Evolutionary conservation across 2,888 invertebrate species (phyloP).

Genomic region (Clivina fossor): DNA sequence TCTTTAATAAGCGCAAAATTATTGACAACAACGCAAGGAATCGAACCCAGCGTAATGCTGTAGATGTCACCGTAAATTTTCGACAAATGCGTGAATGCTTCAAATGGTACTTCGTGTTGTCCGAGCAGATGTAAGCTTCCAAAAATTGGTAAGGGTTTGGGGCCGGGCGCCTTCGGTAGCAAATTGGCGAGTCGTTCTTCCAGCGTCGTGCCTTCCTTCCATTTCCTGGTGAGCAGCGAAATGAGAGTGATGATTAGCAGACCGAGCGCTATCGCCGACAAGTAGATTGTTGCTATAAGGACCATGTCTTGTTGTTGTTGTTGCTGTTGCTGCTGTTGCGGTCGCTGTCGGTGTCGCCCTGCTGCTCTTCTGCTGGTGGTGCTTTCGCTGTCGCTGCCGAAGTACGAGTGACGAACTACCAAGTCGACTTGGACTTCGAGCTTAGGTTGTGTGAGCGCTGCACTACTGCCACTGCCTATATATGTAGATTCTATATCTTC

Average conservation of each 20-base stretch:
- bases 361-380: conserved; percentile 2
- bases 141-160: conserved; percentile 66
- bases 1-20: conserved; percentile 71
- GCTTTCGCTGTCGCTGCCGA: conserved; percentile 11
- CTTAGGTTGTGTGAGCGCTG: no score
- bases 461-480: no score
- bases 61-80: conserved; percentile 73
- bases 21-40: conserved; percentile 74
- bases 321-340: conserved; percentile 3
- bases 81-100: conserved; percentile 69
- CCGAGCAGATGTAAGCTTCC: conserved; percentile 72
- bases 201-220: conserved; percentile 18
- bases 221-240: conserved; percentile 12
- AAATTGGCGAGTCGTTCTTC: conserved; percentile 34
- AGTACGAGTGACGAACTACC: no score
- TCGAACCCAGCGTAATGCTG: conserved; percentile 66
- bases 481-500: no score
- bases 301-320: conserved; percentile 20
- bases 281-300: conserved; percentile 27
- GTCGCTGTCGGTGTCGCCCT: conserved; percentile 2
- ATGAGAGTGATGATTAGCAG: conserved; percentile 12
- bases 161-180: conserved; percentile 62
- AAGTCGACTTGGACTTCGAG: no score
- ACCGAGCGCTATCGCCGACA: conserved; percentile 23
- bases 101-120: conserved; percentile 67